phyloP scores from a whole-genome alignment of 2,888 invertebrate genomes.

The Phortica magna region DNA sequence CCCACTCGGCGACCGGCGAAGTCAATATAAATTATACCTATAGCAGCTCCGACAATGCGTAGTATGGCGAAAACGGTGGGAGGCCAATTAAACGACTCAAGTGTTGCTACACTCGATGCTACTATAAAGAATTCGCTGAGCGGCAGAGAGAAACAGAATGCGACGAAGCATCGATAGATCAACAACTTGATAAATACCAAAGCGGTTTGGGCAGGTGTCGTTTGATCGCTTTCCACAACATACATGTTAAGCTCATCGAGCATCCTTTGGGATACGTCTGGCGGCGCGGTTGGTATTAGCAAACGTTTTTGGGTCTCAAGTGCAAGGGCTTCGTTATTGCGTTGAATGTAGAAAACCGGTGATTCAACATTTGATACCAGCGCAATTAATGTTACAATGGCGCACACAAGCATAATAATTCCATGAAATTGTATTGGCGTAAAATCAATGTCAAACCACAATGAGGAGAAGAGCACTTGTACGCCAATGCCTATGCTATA shows the following conservation, averaged over 20 bases:
- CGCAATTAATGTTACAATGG: conserved; percentile 44
- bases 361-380: conserved; percentile 60
- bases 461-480: conserved; percentile 57
- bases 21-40: too few species aligned
- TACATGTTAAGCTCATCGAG: conserved; percentile 63
- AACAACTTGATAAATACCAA: conserved; percentile 65
- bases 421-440: conserved; percentile 60
- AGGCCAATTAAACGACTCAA: conserved; percentile 48
- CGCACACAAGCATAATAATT: conserved; percentile 57
- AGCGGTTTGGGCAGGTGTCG: conserved; percentile 37
- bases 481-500: conserved; percentile 62
- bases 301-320: conserved; percentile 47
- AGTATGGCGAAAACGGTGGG: conserved; percentile 51
- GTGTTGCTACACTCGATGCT: background rate
- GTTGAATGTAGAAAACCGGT: conserved; percentile 63
- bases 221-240: conserved; percentile 53
- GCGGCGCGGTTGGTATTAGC: conserved; percentile 39
- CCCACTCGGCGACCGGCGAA: conserved; percentile 59
- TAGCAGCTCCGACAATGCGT: conserved; percentile 57
- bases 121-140: conserved; percentile 42
- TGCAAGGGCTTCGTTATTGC: conserved; percentile 60
- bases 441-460: conserved; percentile 45
- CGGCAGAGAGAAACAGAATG: conserved; percentile 68
- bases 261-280: conserved; percentile 41
- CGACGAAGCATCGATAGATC: conserved; percentile 63